Conservation (phyloP, 2,888 invertebrate genomes). For the Perizoma flavofasciatum region DNA sequence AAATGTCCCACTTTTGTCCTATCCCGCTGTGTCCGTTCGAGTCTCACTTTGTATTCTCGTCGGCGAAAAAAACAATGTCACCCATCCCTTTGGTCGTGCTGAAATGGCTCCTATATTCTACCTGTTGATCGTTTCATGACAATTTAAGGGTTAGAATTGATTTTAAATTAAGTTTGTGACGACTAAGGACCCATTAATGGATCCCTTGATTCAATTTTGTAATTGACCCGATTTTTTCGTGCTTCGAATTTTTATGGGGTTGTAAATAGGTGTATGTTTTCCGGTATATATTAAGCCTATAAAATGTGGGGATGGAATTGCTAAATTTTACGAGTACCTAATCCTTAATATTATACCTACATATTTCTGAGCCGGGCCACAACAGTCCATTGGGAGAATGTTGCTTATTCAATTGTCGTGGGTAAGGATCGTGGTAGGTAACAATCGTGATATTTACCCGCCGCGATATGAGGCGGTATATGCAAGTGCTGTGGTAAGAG, state of each 20-base stretch:
- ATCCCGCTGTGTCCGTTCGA: constrained; percentile 35
- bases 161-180: constrained; percentile 36
- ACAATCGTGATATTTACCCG: too few species aligned
- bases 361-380: too few species aligned
- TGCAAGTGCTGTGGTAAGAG: too few species aligned
- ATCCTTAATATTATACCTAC: too few species aligned
- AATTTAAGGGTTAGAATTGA: constrained; percentile 33
- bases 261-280: constrained; percentile 14
- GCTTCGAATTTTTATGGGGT: constrained; percentile 18
- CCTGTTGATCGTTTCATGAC: constrained; percentile 36
- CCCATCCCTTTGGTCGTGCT: constrained; percentile 9
- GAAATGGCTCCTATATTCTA: constrained; percentile 24
- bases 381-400: too few species aligned
- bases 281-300: constrained; percentile 6
- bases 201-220: constrained; percentile 33
- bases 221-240: constrained; percentile 32
- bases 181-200: constrained; percentile 32
- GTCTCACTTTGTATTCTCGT: constrained; percentile 25
- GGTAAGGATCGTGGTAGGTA: too few species aligned
- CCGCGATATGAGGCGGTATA: too few species aligned
- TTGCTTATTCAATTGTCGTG: too few species aligned
- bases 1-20: constrained; percentile 50
- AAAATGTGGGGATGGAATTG: background rate
- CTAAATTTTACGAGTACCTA: too few species aligned
- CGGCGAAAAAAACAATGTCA: constrained; percentile 16